Evolutionary conservation across 2,888 invertebrate species (phyloP).

Genomic region (Cataglyphis livida): DNA sequence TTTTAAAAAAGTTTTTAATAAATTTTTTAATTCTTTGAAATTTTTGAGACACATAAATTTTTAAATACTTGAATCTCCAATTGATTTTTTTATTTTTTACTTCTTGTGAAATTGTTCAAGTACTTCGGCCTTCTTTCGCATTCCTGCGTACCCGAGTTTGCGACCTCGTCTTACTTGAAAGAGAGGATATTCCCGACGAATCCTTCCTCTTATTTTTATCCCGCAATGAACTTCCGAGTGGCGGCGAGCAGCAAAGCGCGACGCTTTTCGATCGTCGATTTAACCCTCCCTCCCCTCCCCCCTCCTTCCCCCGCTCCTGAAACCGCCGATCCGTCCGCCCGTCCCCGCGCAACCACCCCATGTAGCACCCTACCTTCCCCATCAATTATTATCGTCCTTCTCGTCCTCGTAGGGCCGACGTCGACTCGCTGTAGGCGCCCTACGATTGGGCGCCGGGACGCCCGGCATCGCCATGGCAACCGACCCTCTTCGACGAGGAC

Average conservation of each 20-base stretch:
- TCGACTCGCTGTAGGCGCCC: constrained; percentile 71
- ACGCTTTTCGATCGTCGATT: constrained; percentile 64
- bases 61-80: neutral
- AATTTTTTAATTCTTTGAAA: neutral
- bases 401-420: constrained; percentile 73
- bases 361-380: constrained; percentile 54
- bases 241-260: neutral
- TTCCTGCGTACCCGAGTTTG: constrained; percentile 6
- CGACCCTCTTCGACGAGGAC: constrained; percentile 78
- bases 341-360: neutral
- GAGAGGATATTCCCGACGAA: neutral
- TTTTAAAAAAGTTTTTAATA: neutral
- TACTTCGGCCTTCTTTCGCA: neutral
- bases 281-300: constrained; percentile 34
- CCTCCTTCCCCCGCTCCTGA: neutral
- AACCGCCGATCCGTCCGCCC: constrained; percentile 60
- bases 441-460: constrained; percentile 82
- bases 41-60: neutral
- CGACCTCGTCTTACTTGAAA: neutral
- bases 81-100: neutral
- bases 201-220: constrained; percentile 53
- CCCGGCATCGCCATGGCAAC: constrained; percentile 81
- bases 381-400: constrained; percentile 78
- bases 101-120: neutral
- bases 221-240: constrained; percentile 46